Base-by-base conservation (phyloP, 2,797 vertebrate genomes). In the Capromys pilorides region DNA sequence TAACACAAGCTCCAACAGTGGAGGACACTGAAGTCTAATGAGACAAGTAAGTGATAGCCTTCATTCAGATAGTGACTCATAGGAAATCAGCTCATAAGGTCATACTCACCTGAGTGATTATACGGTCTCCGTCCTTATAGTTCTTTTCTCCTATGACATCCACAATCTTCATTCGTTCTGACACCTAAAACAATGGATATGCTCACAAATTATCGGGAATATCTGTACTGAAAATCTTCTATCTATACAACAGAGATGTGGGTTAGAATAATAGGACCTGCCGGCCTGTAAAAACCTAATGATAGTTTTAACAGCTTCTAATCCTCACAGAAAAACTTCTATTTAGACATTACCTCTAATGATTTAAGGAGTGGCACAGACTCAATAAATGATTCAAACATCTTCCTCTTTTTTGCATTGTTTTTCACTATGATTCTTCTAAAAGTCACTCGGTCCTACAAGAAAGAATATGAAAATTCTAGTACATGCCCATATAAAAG, bases 91-190 rank as follows among this genome's bases (percentile, higher is more conserved):
- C 14, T 39, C 13, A 8, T 2, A 10, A 62, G 62, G 16, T 0
- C 8, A 49, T 24, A 57, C 93, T 96, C 97, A 98, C 98, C 98
- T 99, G 98, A 97, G 97, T 98, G 98, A 99, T 99, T 73, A 99
- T 99, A 88, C 99, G 98, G 62, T 99, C 99, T 28, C 99, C 99
- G 93, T 99, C 99, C 91, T 98, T 98, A 97, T 99, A 99, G 88
- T 98, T 97, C 97, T 99, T 99, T 82, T 98, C 98, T 96, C 99
- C 99, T 98, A 99, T 99, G 97, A 99, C 99, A 96, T 99, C 99
- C 96, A 99, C 99, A 90, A 99, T 99, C 98, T 99, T 99, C 99
- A 99, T 99, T 98, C 99, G 98, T 95, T 99, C 99, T 77, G 98
- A 99, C 89, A 98, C 94, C 99, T 99, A 95, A 59, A 98, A 98